Conservation (phyloP, 2,113 vertebrate genomes). For the Ctenodactylus gundi region DNA sequence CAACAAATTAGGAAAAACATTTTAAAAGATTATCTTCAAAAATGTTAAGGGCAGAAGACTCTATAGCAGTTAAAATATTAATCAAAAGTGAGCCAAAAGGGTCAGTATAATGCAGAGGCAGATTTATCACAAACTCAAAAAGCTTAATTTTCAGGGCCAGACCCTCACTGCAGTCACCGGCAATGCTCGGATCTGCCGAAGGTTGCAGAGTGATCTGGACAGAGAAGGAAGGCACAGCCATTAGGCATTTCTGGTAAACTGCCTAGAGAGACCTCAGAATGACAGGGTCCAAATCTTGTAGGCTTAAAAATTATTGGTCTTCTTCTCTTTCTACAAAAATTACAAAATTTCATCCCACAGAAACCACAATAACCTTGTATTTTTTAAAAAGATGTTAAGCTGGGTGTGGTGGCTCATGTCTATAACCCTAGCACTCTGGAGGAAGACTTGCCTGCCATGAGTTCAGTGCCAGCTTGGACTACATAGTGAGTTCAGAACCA, state of each 20-base stretch:
- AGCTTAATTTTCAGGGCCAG: not conserved
- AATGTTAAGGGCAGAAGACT: not conserved
- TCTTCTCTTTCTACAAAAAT: not conserved
- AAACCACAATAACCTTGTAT: not conserved
- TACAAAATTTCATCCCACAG: not conserved
- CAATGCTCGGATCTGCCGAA: not conserved
- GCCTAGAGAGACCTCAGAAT: not conserved
- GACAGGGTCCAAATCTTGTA: not conserved
- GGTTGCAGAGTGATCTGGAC: no score
- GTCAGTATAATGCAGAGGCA: not conserved
- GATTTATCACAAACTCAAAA: not conserved
- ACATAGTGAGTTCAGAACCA: no score
- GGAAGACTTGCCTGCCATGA: no score
- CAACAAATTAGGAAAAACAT: not conserved
- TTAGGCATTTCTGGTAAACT: not conserved
- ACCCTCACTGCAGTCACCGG: not conserved
- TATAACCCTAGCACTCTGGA: no score
- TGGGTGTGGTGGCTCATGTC: no score
- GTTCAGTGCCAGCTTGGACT: no score
- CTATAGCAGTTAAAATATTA: not conserved
- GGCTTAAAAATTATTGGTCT: not conserved
- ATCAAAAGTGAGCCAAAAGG: not conserved
- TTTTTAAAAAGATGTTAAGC: no score
- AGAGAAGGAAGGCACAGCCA: no score
- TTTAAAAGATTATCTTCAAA: not conserved